These are phyloP conservation scores for Cyclophora albipunctata DNA, from an alignment of 2,888 invertebrate species.

Conservation along the genomic window DNA sequence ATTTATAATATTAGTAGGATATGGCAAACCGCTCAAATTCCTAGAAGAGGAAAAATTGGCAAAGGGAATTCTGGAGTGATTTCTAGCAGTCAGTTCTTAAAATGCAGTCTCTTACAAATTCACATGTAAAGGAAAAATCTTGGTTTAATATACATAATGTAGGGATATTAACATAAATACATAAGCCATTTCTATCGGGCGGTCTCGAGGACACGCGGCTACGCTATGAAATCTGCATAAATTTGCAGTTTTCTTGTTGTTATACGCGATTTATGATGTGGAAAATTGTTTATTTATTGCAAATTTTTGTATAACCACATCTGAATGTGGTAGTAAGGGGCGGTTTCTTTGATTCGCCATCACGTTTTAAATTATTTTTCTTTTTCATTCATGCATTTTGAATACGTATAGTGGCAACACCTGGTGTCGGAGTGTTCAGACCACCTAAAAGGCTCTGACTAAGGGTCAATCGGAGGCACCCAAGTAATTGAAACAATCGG, in stretches of 20 bases:
- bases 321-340: constrained; percentile 13
- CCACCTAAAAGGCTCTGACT: too few relatives aligned
- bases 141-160: constrained; percentile 40
- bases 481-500: too few relatives aligned
- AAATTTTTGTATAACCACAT: constrained; percentile 33
- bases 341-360: constrained; percentile 8
- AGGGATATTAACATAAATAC: constrained; percentile 48
- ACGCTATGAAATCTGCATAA: constrained; percentile 61
- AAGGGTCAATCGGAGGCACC: too few relatives aligned
- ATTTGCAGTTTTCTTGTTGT: constrained; percentile 67
- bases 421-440: too few relatives aligned
- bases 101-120: constrained; percentile 8
- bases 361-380: too few relatives aligned
- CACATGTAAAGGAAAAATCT: constrained; percentile 40
- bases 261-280: constrained; percentile 52
- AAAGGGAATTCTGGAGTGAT: too few relatives aligned
- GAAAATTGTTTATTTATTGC: constrained; percentile 63
- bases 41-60: too few relatives aligned
- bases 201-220: constrained; percentile 42
- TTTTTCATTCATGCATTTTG: too few relatives aligned
- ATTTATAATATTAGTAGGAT: too few relatives aligned
- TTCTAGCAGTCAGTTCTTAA: too few relatives aligned
- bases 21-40: too few relatives aligned
- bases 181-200: constrained; percentile 34
- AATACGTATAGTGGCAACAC: too few relatives aligned